phyloP scores from a whole-genome alignment of 1,140 invertebrate species.

The Pseudomyrmex flavicornis region DNA sequence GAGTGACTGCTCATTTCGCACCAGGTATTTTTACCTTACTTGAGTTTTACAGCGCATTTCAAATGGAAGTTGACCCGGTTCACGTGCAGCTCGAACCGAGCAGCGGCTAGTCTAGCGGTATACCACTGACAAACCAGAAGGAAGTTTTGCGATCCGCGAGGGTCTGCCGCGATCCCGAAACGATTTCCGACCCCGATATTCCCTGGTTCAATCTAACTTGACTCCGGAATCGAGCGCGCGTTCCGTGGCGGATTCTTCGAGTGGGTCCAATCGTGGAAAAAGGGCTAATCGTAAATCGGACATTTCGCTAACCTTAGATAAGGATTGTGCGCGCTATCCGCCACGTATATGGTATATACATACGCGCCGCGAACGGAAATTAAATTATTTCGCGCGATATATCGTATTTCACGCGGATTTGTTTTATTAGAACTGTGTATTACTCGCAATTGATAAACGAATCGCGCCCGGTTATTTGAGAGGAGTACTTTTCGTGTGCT shows the following conservation, averaged over 20 bases:
- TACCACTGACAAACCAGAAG: constrained; percentile 23
- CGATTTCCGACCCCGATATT: constrained; percentile 42
- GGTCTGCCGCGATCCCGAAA: constrained; percentile 49
- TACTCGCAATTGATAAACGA: constrained; percentile 70
- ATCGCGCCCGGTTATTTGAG: constrained; percentile 30
- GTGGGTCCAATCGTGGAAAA: neutral
- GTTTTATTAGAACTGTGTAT: constrained; percentile 55
- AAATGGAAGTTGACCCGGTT: constrained; percentile 46
- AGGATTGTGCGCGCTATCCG: neutral
- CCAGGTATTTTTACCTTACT: constrained; percentile 28
- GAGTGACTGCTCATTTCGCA: constrained; percentile 17
- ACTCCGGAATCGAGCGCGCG: constrained; percentile 20
- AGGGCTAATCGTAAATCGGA: constrained; percentile 41
- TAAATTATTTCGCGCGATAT: constrained; percentile 8
- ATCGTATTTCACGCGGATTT: constrained; percentile 16
- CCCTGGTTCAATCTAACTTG: constrained; percentile 67
- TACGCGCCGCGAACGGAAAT: constrained; percentile 50
- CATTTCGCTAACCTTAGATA: constrained; percentile 11
- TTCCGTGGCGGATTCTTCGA: constrained; percentile 16
- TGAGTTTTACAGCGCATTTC: constrained; percentile 51
- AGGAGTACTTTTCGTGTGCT: neutral
- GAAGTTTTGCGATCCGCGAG: constrained; percentile 60
- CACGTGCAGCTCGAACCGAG: constrained; percentile 13
- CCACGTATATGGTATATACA: neutral
- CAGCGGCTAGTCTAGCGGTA: constrained; percentile 18